These are phyloP conservation scores for Hydrophis major DNA, from an alignment of 2,797 vertebrate genomes.

Conservation along the genomic window DNA sequence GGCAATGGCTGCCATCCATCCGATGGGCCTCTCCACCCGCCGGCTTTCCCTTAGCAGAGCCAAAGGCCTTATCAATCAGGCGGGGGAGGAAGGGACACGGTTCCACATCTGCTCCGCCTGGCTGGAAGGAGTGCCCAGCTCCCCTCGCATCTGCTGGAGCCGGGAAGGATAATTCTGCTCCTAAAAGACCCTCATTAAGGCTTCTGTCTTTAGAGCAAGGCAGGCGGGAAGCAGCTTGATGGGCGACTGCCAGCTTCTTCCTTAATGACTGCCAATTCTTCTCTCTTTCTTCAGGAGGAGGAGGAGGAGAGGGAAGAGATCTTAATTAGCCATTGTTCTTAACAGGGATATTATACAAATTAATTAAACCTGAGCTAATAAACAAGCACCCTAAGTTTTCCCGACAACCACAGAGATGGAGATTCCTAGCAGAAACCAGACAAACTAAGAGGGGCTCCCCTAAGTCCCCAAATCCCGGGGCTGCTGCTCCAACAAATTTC, in stretches of 20 bases:
- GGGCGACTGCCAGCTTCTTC: conserved; percentile 8
- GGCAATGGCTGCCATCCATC: neutral
- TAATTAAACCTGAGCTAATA: conserved; percentile 68
- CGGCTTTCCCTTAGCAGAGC: neutral
- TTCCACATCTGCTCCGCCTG: neutral
- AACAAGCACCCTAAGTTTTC: conserved; percentile 40
- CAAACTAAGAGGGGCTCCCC: conserved; percentile 23
- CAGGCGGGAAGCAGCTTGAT: conserved; percentile 22
- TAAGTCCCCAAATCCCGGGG: neutral
- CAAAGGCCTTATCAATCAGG: neutral
- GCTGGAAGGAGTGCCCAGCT: neutral
- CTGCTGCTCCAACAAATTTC: neutral
- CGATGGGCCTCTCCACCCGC: neutral
- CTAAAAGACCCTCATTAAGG: conserved; percentile 60
- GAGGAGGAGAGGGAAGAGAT: conserved; percentile 38
- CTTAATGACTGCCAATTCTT: conserved; percentile 55
- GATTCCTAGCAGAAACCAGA: conserved; percentile 38
- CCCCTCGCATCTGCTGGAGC: conserved; percentile 44
- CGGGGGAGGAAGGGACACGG: neutral
- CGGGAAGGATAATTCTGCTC: conserved; percentile 44
- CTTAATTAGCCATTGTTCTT: conserved; percentile 71
- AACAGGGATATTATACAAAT: conserved; percentile 68
- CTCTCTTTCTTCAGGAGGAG: neutral
- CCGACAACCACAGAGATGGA: conserved; percentile 14
- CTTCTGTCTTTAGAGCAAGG: conserved; percentile 35